Base-by-base conservation (phyloP, 2,113 vertebrate species). In the Xyliphius kryptos region DNA sequence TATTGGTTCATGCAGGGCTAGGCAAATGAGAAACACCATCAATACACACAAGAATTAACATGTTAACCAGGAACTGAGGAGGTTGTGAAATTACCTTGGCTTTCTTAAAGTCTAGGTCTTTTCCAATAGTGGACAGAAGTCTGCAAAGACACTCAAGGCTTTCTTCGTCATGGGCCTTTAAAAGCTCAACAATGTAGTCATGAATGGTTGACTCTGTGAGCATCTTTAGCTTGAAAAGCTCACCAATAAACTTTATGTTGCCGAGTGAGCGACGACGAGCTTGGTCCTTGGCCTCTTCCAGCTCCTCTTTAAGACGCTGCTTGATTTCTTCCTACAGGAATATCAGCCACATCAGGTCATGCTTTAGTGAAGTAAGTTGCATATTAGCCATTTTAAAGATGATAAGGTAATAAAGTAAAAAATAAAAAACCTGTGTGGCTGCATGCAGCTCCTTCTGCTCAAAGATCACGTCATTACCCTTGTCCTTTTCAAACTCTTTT, bases 181-280 rank as follows among this genome's bases (percentile, higher is more conserved):
- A 90, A 59, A 99, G 89, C 76, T 99, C 98, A 56, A 99, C 91
- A 12, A 99, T 91, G 0, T 95, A 99, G 79, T 99, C 95, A 0
- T 98, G 95, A 95, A 99, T 99, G 78, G 98, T 98, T 52, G 94
- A 90, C 74, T 98, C 96, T 0, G 95, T 99, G 75, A 99, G 81
- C 95, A 99, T 99, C 83, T 98, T 98, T 66, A 99, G 87, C 71
- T 98, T 99, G 75, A 99, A 99, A 46, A 99, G 87, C 63, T 99
- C 96, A 1, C 96, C 96, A 0, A 99, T 99, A 63, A 99, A 99
- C 78, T 97, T 98, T 36, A 98, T 99, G 76, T 99, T 98, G 3
- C 96, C 96, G 48, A 99, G 75, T 0, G 96, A 99, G 8, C 95
- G 89, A 6, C 92, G 87, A 1, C 95, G 88, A 41, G 94, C 94